Evolutionary conservation across 2,797 vertebrate species (phyloP), one percentile per base, ranked within the genome.

Genomic region (Perodicticus potto): DNA sequence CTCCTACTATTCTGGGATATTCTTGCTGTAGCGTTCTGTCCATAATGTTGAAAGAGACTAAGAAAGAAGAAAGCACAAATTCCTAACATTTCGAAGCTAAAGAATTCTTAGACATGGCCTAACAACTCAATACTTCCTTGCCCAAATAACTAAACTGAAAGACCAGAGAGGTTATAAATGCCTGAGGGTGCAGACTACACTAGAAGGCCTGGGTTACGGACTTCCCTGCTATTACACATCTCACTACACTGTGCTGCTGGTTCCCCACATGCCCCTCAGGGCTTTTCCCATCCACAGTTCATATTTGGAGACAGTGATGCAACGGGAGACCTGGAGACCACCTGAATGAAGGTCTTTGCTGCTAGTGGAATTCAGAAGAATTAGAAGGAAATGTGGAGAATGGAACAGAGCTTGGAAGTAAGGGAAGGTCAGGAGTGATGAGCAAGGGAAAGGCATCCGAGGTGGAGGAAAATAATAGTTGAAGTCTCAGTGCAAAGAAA

Each of bases 51-150:
- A 20, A 93, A 27, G 57, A 95, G 77, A 55, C 32, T 53, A 65
- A 97, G 49, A 92, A 95, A 82, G 74, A 96, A 49, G 20, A 77
- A 97, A 94, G 25, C 17, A 87, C 43, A 96, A 93, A 89, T 91
- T 91, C 29, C 27, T 40, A 82, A 65, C 16, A 88, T 86, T 83
- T 93, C 93, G 32, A 86, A 93, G 43, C 86, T 37, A 12, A 90
- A 93, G 43, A 49, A 43, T 65, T 88, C 80, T 97, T 96, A 86
- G 16, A 95, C 70, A 76, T 89, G 65, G 45, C 34, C 23, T 67
- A 90, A 93, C 65, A 67, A n/a, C 81, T 74, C 69, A 94, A 78
- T 63, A 88, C 61, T 88, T 95, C 43, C 53, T 69, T 89, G 34
- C 80, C 45, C 76, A 89, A 74, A 84, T 61, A 88, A 94, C 76